Evolutionary conservation across 1,140 invertebrate species (phyloP).

Genomic region (Diabrotica virgifera): DNA sequence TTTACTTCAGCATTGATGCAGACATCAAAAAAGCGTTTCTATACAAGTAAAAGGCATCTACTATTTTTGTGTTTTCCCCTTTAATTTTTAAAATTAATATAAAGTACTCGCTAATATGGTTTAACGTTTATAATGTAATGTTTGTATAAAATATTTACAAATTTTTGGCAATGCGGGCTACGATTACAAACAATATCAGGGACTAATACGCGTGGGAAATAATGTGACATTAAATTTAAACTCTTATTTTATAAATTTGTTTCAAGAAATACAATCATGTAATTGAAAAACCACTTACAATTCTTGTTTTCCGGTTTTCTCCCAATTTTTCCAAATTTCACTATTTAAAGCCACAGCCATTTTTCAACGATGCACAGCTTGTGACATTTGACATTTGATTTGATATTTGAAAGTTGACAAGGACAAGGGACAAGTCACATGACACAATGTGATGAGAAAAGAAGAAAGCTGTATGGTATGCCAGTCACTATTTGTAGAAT

Average conservation of each 20-base stretch:
- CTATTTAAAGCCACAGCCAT: slow-evolving; percentile 23
- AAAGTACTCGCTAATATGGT: background rate
- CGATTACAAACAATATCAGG: background rate
- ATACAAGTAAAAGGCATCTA: too few relatives aligned
- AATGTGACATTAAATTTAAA: too few relatives aligned
- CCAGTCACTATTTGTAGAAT: too few relatives aligned
- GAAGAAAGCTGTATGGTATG: too few relatives aligned
- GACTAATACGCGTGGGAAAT: background rate
- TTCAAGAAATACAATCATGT: background rate
- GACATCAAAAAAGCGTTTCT: too few relatives aligned
- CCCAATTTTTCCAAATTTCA: slow-evolving; percentile 65
- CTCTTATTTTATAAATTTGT: background rate
- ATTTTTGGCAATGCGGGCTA: background rate
- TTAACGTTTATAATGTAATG: background rate
- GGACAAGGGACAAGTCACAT: too few relatives aligned
- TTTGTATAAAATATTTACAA: background rate
- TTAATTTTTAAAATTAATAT: background rate
- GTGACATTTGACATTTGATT: too few relatives aligned
- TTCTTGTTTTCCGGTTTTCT: slow-evolving; percentile 62
- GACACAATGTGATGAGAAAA: too few relatives aligned
- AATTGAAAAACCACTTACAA: slow-evolving; percentile 57
- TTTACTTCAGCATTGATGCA: too few relatives aligned
- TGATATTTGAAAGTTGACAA: too few relatives aligned
- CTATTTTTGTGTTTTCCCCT: too few relatives aligned
- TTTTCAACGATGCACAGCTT: slow-evolving; percentile 5